These are phyloP conservation scores for Orussus abietinus DNA, from an alignment of 1,140 invertebrate genomes.

Conservation along the genomic window DNA sequence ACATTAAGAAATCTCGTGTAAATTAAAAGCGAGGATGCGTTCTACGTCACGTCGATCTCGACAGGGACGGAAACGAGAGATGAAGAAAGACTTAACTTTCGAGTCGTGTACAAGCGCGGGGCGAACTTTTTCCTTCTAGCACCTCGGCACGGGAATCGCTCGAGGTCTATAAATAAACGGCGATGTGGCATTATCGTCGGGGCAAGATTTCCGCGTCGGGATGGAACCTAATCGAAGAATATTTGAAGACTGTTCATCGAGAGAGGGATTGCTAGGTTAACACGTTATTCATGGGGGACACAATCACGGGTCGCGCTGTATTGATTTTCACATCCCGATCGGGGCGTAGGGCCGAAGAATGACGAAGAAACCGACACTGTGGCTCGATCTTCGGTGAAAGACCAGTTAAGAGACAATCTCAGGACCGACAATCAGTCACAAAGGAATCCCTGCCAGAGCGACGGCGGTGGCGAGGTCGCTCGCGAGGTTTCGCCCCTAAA, in stretches of 20 bases:
- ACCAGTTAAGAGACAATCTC: too few species aligned
- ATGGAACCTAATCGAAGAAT: not conserved
- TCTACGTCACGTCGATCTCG: too few species aligned
- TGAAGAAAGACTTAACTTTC: too few species aligned
- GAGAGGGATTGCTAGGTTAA: conserved; percentile 29
- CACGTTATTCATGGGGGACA: conserved; percentile 28
- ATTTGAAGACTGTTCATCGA: conserved; percentile 11
- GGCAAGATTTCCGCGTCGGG: conserved; percentile 5
- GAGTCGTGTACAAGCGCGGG: too few species aligned
- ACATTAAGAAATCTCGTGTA: too few species aligned
- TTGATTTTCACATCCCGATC: conserved; percentile 50
- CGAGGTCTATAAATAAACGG: conserved; percentile 44
- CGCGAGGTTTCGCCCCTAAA: conserved; percentile 30
- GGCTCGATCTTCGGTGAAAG: conserved; percentile 8
- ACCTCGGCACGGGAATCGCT: too few species aligned
- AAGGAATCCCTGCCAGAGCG: conserved; percentile 22
- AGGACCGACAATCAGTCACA: conserved; percentile 5
- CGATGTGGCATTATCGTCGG: conserved; percentile 36
- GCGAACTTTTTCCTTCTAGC: too few species aligned
- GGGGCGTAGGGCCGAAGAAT: conserved; percentile 21
- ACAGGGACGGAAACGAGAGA: too few species aligned
- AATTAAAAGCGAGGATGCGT: too few species aligned
- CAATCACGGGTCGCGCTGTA: conserved; percentile 35
- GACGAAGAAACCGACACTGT: conserved; percentile 8
- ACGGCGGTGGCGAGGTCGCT: conserved; percentile 35